phyloP scores from a whole-genome alignment of 2,113 vertebrate species.

The Pygoscelis antarcticus region DNA sequence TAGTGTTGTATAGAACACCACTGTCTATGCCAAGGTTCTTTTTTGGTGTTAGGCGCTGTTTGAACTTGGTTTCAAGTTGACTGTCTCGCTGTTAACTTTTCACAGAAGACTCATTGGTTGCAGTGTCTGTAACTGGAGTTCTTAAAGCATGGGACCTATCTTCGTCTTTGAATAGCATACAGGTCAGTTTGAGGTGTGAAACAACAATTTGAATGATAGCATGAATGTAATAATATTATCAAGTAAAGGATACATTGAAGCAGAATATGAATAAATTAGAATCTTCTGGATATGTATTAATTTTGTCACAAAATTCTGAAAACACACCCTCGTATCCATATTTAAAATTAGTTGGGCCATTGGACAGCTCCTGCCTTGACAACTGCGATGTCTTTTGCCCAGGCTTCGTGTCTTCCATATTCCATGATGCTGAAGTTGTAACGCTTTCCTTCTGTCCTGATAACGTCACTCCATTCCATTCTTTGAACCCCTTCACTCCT shows the following conservation, averaged over 20 bases:
- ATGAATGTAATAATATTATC: neutral
- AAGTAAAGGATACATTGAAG: neutral
- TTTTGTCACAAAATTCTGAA: neutral
- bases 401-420: neutral
- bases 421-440: neutral
- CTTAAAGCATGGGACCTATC: slow-evolving; percentile 81
- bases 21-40: neutral
- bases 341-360: neutral
- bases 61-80: neutral
- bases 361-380: neutral
- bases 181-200: slow-evolving; percentile 65
- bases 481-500: neutral
- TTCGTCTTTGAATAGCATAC: slow-evolving; percentile 75
- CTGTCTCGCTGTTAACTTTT: neutral
- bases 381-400: neutral
- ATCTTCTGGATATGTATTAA: neutral
- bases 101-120: slow-evolving; percentile 80
- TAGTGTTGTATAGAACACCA: neutral
- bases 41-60: neutral
- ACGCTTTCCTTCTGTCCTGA: neutral
- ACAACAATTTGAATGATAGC: neutral
- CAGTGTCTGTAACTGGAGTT: slow-evolving; percentile 73
- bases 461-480: neutral
- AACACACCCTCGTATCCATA: fast-evolving
- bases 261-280: neutral